Evolutionary conservation across 2,888 invertebrate genomes (phyloP).

Genomic region (Lampropteryx suffumata): DNA sequence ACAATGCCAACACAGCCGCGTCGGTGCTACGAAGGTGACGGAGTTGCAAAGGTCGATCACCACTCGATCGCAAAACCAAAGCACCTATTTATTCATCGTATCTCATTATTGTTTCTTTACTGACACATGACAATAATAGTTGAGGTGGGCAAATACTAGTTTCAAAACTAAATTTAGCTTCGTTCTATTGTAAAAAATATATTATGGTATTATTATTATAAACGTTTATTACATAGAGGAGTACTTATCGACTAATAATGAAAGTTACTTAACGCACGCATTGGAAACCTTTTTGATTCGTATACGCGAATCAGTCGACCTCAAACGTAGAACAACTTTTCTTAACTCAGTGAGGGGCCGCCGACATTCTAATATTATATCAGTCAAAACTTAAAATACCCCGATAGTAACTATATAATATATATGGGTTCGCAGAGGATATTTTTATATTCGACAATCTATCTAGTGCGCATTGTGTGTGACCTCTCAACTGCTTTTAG

Average conservation of each 20-base stretch:
- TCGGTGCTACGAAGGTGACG: conserved; percentile 72
- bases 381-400: conserved; percentile 20
- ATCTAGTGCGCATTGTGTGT: conserved; percentile 1
- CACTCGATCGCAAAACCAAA: conserved; percentile 44
- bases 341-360: conserved; percentile 48
- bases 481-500: conserved; percentile 7
- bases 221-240: too few species aligned
- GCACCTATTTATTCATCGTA: conserved; percentile 36
- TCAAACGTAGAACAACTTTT: conserved; percentile 59
- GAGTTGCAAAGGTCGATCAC: conserved; percentile 69
- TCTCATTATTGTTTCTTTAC: conserved; percentile 18
- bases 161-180: too few species aligned
- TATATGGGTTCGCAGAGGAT: conserved; percentile 15
- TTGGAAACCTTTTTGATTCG: conserved; percentile 50
- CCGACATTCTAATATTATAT: conserved; percentile 50
- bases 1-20: conserved; percentile 70
- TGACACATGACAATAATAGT: neutral
- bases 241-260: neutral
- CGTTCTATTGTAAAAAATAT: too few species aligned
- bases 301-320: conserved; percentile 50
- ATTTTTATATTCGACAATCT: conserved; percentile 4
- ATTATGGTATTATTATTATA: too few species aligned
- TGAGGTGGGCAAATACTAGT: neutral
- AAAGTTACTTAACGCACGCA: conserved; percentile 27
- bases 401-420: too few species aligned